phyloP scores from a whole-genome alignment of 2,113 vertebrate species.

The Hydropotes inermis region DNA sequence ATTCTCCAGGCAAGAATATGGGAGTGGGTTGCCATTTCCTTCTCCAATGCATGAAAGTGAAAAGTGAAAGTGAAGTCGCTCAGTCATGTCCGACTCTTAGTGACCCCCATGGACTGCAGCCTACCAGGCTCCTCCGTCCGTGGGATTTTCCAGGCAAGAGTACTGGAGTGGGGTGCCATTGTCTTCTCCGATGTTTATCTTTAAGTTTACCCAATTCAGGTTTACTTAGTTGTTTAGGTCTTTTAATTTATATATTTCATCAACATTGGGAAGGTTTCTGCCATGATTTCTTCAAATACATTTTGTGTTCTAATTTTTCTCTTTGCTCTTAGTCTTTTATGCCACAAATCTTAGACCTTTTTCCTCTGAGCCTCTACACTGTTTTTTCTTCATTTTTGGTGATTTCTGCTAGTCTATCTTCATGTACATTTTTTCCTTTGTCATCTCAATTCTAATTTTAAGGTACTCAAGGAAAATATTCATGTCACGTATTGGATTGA shows the following conservation, averaged over 20 bases:
- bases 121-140: too few species aligned
- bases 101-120: too few species aligned
- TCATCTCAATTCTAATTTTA: background rate
- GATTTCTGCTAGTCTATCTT: background rate
- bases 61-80: too few species aligned
- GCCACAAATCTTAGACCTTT: background rate
- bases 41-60: too few species aligned
- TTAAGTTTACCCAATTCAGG: background rate
- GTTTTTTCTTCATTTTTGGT: background rate
- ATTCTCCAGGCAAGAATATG: too few species aligned
- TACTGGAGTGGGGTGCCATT: too few species aligned
- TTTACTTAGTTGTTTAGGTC: background rate
- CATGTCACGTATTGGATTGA: background rate
- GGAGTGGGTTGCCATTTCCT: too few species aligned
- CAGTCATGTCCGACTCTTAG: too few species aligned
- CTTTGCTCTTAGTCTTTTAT: background rate
- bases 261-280: background rate
- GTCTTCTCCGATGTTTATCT: background rate
- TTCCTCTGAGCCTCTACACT: background rate
- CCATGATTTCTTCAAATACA: background rate
- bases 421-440: background rate
- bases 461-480: background rate
- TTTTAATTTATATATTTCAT: background rate
- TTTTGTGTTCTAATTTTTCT: background rate
- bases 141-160: too few species aligned